A percentile compares a stretch with the other conserved stretches of the same genome.
Evolutionary conservation across 2,797 vertebrate genomes (phyloP).

Genomic region (Coreius guichenoti): DNA sequence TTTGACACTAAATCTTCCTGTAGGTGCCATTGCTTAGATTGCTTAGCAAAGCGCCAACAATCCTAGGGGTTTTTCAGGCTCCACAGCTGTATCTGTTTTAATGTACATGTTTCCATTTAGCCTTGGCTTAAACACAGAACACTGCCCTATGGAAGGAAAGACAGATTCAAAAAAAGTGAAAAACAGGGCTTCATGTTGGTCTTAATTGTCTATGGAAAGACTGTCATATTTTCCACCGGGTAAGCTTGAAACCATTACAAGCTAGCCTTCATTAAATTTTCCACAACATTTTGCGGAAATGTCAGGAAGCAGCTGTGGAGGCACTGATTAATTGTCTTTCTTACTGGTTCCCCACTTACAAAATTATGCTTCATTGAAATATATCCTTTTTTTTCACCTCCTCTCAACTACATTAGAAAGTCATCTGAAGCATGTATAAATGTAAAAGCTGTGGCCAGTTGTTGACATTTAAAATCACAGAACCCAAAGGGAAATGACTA

Average conservation of each 20-base stretch:
- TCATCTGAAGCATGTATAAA: slow-evolving; percentile 17
- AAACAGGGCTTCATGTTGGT: slow-evolving; percentile 78
- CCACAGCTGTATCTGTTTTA: slow-evolving; percentile 62
- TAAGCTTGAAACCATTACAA: slow-evolving; percentile 82
- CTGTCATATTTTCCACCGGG: slow-evolving; percentile 86
- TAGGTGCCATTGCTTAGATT: slow-evolving; percentile 33
- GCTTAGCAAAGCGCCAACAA: slow-evolving; percentile 32
- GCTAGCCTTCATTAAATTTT: slow-evolving; percentile 87
- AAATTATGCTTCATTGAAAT: slow-evolving; percentile 54
- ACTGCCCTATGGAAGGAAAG: slow-evolving; percentile 71
- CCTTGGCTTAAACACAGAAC: slow-evolving; percentile 69
- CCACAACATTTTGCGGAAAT: slow-evolving; percentile 90
- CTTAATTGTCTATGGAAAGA: slow-evolving; percentile 88
- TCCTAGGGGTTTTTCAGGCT: slow-evolving; percentile 30
- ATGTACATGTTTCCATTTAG: slow-evolving; percentile 66
- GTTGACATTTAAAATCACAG: slow-evolving; percentile 37
- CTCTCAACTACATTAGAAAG: slow-evolving; percentile 16
- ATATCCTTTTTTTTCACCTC: slow-evolving; percentile 18
- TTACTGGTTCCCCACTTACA: slow-evolving; percentile 64
- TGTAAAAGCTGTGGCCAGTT: slow-evolving; percentile 29
- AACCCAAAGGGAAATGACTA: slow-evolving; percentile 64
- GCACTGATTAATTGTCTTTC: slow-evolving; percentile 81
- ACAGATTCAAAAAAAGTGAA: slow-evolving; percentile 56
- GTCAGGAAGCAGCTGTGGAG: slow-evolving; percentile 85
- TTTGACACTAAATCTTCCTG: slow-evolving; percentile 30